Conservation (phyloP, 2,113 vertebrate genomes). For the Rafetus swinhoei region DNA sequence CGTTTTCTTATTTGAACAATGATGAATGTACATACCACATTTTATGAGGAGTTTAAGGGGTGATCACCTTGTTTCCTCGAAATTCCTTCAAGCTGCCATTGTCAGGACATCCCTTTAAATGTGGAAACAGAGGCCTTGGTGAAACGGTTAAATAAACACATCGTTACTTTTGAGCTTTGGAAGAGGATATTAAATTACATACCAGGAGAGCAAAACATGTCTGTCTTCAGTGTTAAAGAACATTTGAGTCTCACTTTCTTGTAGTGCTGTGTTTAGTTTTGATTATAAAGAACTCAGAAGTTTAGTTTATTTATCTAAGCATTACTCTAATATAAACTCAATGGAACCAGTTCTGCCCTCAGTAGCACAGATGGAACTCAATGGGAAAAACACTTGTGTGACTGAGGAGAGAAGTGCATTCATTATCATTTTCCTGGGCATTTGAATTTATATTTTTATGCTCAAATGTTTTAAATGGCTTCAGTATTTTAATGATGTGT, state of each 20-base stretch:
- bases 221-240: constrained; percentile 67
- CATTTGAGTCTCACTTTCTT: constrained; percentile 64
- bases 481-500: constrained; percentile 5
- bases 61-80: constrained; percentile 22
- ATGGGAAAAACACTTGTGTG: constrained; percentile 20
- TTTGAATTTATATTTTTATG: constrained; percentile 29
- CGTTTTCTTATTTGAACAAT: constrained; percentile 12
- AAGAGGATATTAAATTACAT: constrained; percentile 81
- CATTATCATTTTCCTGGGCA: constrained; percentile 36
- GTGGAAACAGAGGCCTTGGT: constrained; percentile 63
- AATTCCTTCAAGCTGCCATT: constrained; percentile 70
- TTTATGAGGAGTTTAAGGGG: constrained; percentile 37
- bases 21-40: constrained; percentile 39
- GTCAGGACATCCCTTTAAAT: constrained; percentile 32
- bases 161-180: constrained; percentile 74
- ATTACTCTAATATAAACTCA: constrained; percentile 72
- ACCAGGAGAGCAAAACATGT: constrained; percentile 57
- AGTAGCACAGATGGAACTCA: background rate
- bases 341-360: constrained; percentile 22
- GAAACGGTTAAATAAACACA: constrained; percentile 78
- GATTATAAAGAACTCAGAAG: constrained; percentile 59
- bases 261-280: constrained; percentile 57
- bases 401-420: constrained; percentile 42
- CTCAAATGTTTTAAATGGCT: constrained; percentile 41
- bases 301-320: constrained; percentile 73